Evolutionary conservation across 2,113 vertebrate genomes (phyloP), one percentile per base, ranked within the genome.

Genomic region (Dendrocopos noguchii): DNA sequence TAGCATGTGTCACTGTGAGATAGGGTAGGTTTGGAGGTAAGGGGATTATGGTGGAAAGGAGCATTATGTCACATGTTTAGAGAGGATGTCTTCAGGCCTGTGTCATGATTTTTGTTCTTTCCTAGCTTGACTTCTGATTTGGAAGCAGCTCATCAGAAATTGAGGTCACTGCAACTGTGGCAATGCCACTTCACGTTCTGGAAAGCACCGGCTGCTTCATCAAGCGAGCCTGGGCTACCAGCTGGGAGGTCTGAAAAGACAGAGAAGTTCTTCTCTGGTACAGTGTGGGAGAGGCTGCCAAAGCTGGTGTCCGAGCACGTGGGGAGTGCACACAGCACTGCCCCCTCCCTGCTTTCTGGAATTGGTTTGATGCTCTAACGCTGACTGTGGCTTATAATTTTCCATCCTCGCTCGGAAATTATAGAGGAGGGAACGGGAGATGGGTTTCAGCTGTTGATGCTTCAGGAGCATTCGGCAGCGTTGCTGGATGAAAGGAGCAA

Each of bases 361-460:
- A 52, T 11, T 66, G 39, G 22, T 72, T 90, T 85, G 73, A 18
- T 47, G 56, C 55, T 65, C 34, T 59, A 82, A 42, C 9, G 2
- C 67, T 70, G 46, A 36, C 83, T 82, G 47, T 27, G 21, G 60
- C 53, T 91, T 87, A n/a, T 82, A 53, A 88, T 95, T 94, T 94
- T 88, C 88, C 15, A 10, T 46, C 36, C 80, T 65, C 52, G n/a
- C 88, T 94, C 14, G 6, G 86, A 95, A 94, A 94, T 95, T 89
- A 94, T 13, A 95, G 92, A 82, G 83, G 52, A 88, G 56, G 24
- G 71, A 87, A 76, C 88, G 47, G 55, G 75, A 93, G 86, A 94
- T 76, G 88, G 63, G 60, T 88, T 94, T 94, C 83, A 96, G 91
- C 90, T 93, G 91, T 25, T 1, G 0, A 7, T 0, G 33, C 80